phyloP scores from a whole-genome alignment of 2,113 vertebrate species.

The Tragelaphus strepsiceros region DNA sequence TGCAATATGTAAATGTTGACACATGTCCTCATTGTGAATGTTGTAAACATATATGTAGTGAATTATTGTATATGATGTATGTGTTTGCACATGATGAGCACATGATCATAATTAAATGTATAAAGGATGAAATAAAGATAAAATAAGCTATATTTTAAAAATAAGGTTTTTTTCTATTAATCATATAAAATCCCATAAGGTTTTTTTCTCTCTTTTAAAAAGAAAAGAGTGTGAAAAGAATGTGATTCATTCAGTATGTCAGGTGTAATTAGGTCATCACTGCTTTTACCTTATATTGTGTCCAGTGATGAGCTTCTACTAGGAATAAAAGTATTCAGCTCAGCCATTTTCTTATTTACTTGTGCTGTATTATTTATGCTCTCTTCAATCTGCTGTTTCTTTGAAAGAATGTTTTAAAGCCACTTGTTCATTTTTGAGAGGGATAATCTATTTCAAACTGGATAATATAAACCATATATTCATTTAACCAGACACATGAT shows the following conservation, averaged over 20 bases:
- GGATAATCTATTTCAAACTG: slow-evolving; percentile 11
- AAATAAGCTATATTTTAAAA: background rate
- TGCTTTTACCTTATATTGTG: background rate
- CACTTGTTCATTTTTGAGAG: slow-evolving; percentile 38
- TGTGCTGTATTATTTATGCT: slow-evolving; percentile 52
- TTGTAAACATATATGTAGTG: background rate
- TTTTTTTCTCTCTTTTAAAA: background rate
- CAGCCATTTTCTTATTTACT: slow-evolving; percentile 39
- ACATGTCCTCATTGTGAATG: background rate
- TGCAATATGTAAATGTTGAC: background rate
- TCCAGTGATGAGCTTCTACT: background rate
- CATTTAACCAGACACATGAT: slow-evolving; percentile 1
- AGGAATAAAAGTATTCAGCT: slow-evolving; percentile 2
- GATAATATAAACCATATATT: slow-evolving; percentile 46
- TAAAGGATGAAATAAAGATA: background rate
- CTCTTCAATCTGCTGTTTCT: slow-evolving; percentile 10
- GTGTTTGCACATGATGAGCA: background rate
- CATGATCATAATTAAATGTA: background rate
- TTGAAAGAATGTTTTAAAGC: slow-evolving; percentile 39
- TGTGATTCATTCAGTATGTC: background rate
- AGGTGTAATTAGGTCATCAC: background rate
- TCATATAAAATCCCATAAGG: background rate
- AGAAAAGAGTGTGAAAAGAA: background rate
- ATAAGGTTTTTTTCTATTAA: background rate
- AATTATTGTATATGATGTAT: background rate